Evolutionary conservation across 1,140 invertebrate species (phyloP), one percentile per base, ranked within the genome.

Genomic region (Triops cancriformis): DNA sequence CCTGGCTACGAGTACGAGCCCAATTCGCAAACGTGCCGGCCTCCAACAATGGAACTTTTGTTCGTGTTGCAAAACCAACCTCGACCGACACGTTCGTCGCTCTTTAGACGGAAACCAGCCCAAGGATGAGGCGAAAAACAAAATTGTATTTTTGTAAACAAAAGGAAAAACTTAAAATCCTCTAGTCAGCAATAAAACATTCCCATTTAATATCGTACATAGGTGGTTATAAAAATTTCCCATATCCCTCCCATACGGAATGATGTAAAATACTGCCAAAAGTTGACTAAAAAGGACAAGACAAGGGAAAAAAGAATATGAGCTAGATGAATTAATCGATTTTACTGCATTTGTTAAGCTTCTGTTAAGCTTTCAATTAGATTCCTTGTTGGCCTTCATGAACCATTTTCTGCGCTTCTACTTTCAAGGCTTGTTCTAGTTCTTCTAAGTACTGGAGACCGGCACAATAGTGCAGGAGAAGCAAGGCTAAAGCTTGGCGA

Each of bases 1-100:
- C 91, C 92, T 0, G 91, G 91, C 0, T 90, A 90, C 80, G 77
- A 78, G 74, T 78, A 78, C 41, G 72, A 78, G 10, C 73, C 37
- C 18, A 43, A 43, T 37, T 78, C 77, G 7, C 42, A 31, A n/a
- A 74, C 43, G 12, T 78, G 77, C 26, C 72, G 72, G 14, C 77
- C 77, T 41, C 77, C 77, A 23, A 78, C 72, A 45, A 43, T 78
- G 28, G 77, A 78, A 28, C 72, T 78, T 23, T 28, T 78, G 11
- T 31, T 78, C 23, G 42, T 73, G 72, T 41, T 78, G 73, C 72
- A 42, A 73, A 78, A 73, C 37, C 28, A 64, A 23, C 51, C 51
- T 64, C 51, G 51, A 18, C 51, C 51, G 10, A 64, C 51, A 7
- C 51, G 51, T 6, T 64, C 51, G 14, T 64, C 51, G 51, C 0